A percentile compares a stretch with the other conserved stretches of the same genome.
These are phyloP conservation scores for Eupithecia insigniata DNA, from an alignment of 2,888 invertebrate species.

Conservation along the genomic window DNA sequence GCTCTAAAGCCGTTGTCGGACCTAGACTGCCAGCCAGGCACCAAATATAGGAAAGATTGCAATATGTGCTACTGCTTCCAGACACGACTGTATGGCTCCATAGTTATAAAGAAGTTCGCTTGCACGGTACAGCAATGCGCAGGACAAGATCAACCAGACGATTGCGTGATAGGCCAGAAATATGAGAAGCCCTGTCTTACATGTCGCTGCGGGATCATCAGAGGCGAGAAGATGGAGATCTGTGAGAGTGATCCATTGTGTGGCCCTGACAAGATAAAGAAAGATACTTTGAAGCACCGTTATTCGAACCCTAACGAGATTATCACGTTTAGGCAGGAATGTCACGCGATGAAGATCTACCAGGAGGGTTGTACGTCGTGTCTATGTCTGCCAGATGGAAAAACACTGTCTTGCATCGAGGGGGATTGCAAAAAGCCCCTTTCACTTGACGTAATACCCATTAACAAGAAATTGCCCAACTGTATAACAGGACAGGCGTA, in stretches of 20 bases:
- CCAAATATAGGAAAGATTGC: constrained; percentile 62
- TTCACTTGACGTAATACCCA: constrained; percentile 61
- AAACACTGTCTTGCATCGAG: constrained; percentile 59
- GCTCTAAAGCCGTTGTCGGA: constrained; percentile 47
- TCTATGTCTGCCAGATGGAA: constrained; percentile 63
- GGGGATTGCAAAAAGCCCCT: constrained; percentile 41
- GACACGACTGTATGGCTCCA: constrained; percentile 6
- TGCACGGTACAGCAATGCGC: constrained; percentile 70
- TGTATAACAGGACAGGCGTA: constrained; percentile 66
- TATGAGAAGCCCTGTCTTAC: constrained; percentile 63
- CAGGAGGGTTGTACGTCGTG: constrained; percentile 66
- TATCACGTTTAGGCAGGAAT: constrained; percentile 43
- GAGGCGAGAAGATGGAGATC: constrained; percentile 51
- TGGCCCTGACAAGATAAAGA: neutral
- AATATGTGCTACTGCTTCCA: constrained; percentile 66
- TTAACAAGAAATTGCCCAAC: constrained; percentile 49
- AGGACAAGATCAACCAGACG: neutral
- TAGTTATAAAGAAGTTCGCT: constrained; percentile 61
- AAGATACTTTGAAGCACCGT: neutral
- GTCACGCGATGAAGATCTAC: constrained; percentile 65
- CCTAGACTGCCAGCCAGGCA: constrained; percentile 58
- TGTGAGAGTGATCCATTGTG: constrained; percentile 52
- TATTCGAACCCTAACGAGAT: neutral
- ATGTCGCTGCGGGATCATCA: constrained; percentile 57
- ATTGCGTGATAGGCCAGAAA: constrained; percentile 56